A percentile compares a stretch with the other conserved stretches of the same genome.
These are phyloP conservation scores for Mesocentrotus franciscanus DNA, from an alignment of 53 echinoderm and acorn worm genomes.

Conservation along the genomic window DNA sequence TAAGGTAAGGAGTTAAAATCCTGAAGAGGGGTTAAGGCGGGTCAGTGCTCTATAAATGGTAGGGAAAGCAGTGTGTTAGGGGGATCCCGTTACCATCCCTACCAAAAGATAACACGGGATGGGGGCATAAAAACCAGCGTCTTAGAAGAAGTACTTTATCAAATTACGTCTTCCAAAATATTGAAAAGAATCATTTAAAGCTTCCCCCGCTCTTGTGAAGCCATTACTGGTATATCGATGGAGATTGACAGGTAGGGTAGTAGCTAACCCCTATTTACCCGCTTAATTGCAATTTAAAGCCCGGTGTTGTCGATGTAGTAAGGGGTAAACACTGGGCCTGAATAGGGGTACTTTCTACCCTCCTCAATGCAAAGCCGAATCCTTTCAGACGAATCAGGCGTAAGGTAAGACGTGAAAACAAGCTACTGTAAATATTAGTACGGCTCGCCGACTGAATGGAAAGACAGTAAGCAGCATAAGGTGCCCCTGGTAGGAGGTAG, in stretches of 20 bases:
- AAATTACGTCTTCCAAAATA: slow-evolving; percentile 56
- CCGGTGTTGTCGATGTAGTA: slow-evolving; percentile 63
- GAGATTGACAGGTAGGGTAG: slow-evolving; percentile 57
- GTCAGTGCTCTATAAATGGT: slow-evolving; percentile 60
- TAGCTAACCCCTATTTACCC: slow-evolving; percentile 67
- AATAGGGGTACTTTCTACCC: slow-evolving; percentile 52
- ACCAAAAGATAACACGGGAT: slow-evolving; percentile 46
- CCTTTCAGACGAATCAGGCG: slow-evolving; percentile 42
- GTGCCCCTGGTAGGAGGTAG: slow-evolving; percentile 46
- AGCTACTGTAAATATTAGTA: slow-evolving; percentile 68
- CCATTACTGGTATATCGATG: slow-evolving; percentile 20
- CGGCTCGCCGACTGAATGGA: slow-evolving; percentile 43
- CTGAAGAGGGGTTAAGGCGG: slow-evolving; percentile 44
- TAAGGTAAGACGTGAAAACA: slow-evolving; percentile 67
- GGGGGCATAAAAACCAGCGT: slow-evolving; percentile 37
- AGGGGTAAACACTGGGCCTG: slow-evolving; percentile 60
- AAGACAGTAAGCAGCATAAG: slow-evolving; percentile 42
- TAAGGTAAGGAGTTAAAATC: slow-evolving; percentile 48
- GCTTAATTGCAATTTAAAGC: slow-evolving; percentile 71
- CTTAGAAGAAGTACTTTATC: slow-evolving; percentile 50
- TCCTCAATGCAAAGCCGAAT: slow-evolving; percentile 56
- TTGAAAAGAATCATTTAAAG: slow-evolving; percentile 63
- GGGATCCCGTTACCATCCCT: slow-evolving; percentile 50
- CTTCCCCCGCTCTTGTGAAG: neutral
- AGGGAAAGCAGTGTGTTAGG: slow-evolving; percentile 25